A percentile compares a stretch with the other conserved stretches of the same genome.
These are phyloP conservation scores for Melanotaenia maccullochi DNA, from an alignment of 2,797 vertebrate species.

Conservation along the genomic window DNA sequence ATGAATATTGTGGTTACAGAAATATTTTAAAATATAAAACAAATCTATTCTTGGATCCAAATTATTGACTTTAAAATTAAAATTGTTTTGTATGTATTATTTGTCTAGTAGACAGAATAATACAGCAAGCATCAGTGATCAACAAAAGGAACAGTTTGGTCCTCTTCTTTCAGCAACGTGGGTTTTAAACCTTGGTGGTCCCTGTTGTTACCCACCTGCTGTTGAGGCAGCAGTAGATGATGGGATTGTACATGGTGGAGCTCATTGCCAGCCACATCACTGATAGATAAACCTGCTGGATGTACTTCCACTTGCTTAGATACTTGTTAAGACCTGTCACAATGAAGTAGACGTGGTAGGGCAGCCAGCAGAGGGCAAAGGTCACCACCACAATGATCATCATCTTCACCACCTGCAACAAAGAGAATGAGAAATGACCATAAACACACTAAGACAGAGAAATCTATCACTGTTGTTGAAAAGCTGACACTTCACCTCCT, in stretches of 20 bases:
- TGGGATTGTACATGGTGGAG: slow-evolving; percentile 98
- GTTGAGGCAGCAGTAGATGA: slow-evolving; percentile 99
- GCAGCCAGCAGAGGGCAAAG: slow-evolving; percentile 97
- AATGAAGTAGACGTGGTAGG: slow-evolving; percentile 96
- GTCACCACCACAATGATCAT: slow-evolving; percentile 98
- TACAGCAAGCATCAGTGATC: not conserved
- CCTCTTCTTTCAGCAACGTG: not conserved
- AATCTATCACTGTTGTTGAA: not conserved
- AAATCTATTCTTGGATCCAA: not conserved
- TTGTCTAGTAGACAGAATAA: not conserved
- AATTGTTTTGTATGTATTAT: not conserved
- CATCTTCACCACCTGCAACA: slow-evolving; percentile 96
- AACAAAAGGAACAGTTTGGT: not conserved
- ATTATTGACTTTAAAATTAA: not conserved
- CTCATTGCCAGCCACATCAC: slow-evolving; percentile 98
- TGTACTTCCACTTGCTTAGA: slow-evolving; percentile 90
- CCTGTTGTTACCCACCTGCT: slow-evolving; percentile 86
- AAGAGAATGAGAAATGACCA: not conserved
- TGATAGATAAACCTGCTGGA: slow-evolving; percentile 95
- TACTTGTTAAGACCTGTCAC: slow-evolving; percentile 88
- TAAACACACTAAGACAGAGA: not conserved
- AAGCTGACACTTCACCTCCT: not conserved
- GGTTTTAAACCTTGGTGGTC: not conserved
- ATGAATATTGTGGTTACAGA: no score
- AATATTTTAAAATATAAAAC: no score